These are phyloP conservation scores for Ctenomys sociabilis DNA, from an alignment of 2,113 vertebrate species.

Conservation along the genomic window DNA sequence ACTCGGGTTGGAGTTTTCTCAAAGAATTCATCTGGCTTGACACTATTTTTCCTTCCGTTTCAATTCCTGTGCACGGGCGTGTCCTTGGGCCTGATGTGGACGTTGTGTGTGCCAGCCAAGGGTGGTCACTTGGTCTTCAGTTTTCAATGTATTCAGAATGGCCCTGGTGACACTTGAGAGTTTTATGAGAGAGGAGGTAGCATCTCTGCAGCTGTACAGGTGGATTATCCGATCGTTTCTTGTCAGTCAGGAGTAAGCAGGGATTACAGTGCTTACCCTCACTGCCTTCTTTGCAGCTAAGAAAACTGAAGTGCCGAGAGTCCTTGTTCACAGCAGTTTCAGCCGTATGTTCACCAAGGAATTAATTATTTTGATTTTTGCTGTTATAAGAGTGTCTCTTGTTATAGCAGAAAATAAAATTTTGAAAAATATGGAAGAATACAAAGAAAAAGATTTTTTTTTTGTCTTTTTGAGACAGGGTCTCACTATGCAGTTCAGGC, in stretches of 20 bases:
- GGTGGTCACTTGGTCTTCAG: neutral
- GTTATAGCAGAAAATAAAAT: constrained; percentile 16
- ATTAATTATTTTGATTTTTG: neutral
- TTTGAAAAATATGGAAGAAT: constrained; percentile 3
- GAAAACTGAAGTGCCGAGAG: neutral
- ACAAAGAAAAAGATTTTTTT: neutral
- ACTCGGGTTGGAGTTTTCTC: neutral
- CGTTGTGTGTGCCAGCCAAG: neutral
- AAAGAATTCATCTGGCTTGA: neutral
- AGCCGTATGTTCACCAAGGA: neutral
- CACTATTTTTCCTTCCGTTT: neutral
- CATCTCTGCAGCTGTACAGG: neutral
- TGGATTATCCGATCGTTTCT: neutral
- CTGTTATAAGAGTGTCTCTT: neutral
- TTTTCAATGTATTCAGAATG: neutral
- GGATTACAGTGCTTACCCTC: neutral
- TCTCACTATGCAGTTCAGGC: no score
- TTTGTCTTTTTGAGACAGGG: no score
- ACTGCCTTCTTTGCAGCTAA: neutral
- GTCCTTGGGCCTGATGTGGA: neutral
- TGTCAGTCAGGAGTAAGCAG: neutral
- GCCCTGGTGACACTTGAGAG: neutral
- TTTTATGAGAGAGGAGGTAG: accelerated
- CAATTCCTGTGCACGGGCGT: neutral
- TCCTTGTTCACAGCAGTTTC: neutral